phyloP scores from a whole-genome alignment of 2,113 vertebrate species.

The Hemibagrus wyckioides region DNA sequence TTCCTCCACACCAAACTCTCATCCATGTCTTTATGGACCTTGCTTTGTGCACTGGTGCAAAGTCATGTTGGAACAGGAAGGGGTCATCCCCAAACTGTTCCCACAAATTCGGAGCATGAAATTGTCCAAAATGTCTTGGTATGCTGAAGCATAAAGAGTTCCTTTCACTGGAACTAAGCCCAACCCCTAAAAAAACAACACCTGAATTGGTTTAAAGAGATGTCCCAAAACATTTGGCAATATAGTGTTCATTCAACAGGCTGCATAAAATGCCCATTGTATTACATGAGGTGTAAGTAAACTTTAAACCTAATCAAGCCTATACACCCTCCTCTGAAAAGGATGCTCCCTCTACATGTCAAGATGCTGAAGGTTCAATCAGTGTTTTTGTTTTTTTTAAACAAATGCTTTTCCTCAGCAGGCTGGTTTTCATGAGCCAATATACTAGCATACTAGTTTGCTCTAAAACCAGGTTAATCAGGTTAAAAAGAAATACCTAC shows the following conservation, averaged over 20 bases:
- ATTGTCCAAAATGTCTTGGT: too few relatives aligned
- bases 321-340: not conserved
- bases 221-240: too few relatives aligned
- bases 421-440: not conserved
- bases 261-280: not conserved
- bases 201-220: too few relatives aligned
- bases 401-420: not conserved
- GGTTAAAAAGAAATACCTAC: not conserved
- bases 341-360: not conserved
- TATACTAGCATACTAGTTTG: not conserved
- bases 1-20: too few relatives aligned
- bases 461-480: not conserved
- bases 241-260: not conserved
- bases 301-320: not conserved
- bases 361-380: not conserved
- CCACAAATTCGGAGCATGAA: too few relatives aligned
- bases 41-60: too few relatives aligned
- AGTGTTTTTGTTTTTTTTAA: not conserved
- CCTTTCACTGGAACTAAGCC: too few relatives aligned
- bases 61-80: too few relatives aligned
- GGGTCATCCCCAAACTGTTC: too few relatives aligned
- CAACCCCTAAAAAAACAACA: too few relatives aligned
- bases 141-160: too few relatives aligned
- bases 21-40: too few relatives aligned
- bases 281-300: not conserved